These are phyloP conservation scores for Australoheros scitulus DNA, from an alignment of 2,113 vertebrate species.

Conservation along the genomic window DNA sequence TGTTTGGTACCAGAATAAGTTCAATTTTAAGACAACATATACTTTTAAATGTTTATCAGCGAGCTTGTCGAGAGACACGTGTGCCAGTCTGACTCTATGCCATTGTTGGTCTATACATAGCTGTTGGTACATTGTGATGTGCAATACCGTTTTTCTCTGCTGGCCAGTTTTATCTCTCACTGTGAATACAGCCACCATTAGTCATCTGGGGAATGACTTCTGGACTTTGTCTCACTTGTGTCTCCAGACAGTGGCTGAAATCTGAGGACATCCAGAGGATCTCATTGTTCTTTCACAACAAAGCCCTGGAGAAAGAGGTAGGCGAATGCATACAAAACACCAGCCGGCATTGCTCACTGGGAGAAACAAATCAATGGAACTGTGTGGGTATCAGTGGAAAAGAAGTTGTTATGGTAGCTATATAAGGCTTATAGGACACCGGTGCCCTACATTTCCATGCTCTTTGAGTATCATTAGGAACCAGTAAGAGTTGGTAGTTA, in stretches of 20 bases:
- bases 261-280: slow-evolving; percentile 98
- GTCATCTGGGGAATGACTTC: background rate
- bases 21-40: no score
- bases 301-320: slow-evolving; percentile 95
- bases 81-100: no score
- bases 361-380: slow-evolving; percentile 22
- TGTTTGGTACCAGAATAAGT: no score
- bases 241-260: slow-evolving; percentile 94
- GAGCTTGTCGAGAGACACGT: no score
- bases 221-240: slow-evolving; percentile 7
- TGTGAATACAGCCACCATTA: background rate
- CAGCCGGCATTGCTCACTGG: background rate
- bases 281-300: slow-evolving; percentile 97
- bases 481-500: background rate
- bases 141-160: background rate
- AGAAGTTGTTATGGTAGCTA: background rate
- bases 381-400: slow-evolving; percentile 1
- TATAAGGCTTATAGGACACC: background rate
- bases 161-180: background rate
- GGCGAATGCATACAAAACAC: slow-evolving; percentile 38
- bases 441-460: background rate
- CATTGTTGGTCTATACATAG: background rate
- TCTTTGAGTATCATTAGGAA: background rate
- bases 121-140: background rate
- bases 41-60: no score